These are phyloP conservation scores for Aelia acuminata DNA, from an alignment of 2,888 invertebrate species.

Conservation along the genomic window DNA sequence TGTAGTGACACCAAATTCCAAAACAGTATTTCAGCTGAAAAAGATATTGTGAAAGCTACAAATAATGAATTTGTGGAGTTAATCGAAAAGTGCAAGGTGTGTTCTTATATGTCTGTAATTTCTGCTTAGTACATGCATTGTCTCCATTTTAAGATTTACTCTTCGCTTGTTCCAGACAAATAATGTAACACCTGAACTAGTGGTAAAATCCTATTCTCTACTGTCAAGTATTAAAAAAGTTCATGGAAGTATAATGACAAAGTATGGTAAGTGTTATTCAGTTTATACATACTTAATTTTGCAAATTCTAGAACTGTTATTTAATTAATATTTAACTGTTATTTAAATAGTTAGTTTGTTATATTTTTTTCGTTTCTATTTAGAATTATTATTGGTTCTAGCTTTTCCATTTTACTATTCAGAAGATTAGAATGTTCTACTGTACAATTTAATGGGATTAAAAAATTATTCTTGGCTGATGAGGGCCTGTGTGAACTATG, in stretches of 20 bases:
- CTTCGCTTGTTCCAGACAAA: slow-evolving; percentile 17
- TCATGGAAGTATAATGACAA: slow-evolving; percentile 31
- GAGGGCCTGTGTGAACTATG: no score
- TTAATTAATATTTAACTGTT: no score
- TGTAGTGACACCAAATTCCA: slow-evolving; percentile 58
- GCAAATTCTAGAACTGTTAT: no score
- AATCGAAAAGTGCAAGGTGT: slow-evolving; percentile 68
- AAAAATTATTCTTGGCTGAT: no score
- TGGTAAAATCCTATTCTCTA: slow-evolving; percentile 50
- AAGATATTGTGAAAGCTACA: slow-evolving; percentile 68
- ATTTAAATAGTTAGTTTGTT: no score
- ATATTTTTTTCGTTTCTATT: no score
- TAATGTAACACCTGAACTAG: slow-evolving; percentile 31
- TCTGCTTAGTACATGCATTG: neutral
- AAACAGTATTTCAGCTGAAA: slow-evolving; percentile 66
- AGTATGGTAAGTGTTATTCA: slow-evolving; percentile 44
- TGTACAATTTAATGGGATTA: no score
- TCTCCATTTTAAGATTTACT: neutral
- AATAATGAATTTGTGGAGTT: slow-evolving; percentile 68
- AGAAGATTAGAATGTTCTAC: no score
- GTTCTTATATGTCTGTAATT: slow-evolving; percentile 39
- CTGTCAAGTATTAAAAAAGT: slow-evolving; percentile 47
- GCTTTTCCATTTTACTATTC: no score
- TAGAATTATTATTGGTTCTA: no score
- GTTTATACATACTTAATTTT: no score